These are phyloP conservation scores for Gila orcuttii DNA, from an alignment of 2,113 vertebrate genomes.

Conservation along the genomic window DNA sequence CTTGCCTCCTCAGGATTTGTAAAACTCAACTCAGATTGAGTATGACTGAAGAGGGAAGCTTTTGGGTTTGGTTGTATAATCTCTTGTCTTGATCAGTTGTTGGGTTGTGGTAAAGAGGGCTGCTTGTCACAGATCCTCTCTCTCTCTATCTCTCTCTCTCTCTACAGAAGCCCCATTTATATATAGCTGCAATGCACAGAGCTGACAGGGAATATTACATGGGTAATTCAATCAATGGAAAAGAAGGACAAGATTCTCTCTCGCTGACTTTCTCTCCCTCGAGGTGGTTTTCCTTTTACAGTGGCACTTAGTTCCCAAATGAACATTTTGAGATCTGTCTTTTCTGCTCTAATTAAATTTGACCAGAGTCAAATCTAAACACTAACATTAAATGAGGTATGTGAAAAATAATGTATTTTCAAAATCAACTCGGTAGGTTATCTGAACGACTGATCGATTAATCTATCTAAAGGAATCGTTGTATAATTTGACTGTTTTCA, in stretches of 20 bases:
- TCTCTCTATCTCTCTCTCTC: not conserved
- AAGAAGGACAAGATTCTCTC: constrained; percentile 33
- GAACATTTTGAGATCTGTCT: not conserved
- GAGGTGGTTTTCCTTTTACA: constrained; percentile 10
- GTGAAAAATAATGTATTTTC: not conserved
- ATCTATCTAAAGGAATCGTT: not conserved
- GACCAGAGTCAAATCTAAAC: not conserved
- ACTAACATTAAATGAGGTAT: not conserved
- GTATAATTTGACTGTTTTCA: not conserved
- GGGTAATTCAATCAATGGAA: constrained; percentile 33
- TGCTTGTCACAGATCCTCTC: constrained; percentile 16
- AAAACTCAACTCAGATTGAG: constrained; percentile 23
- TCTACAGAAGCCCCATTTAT: constrained; percentile 20
- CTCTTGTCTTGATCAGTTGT: constrained; percentile 36
- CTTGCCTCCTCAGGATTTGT: constrained; percentile 13
- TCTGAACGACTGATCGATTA: not conserved
- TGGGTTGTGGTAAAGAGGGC: constrained; percentile 23
- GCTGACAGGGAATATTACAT: constrained; percentile 29
- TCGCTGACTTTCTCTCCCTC: constrained; percentile 5
- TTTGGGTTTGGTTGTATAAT: constrained; percentile 33
- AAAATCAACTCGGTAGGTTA: not conserved
- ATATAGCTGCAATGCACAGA: constrained; percentile 19
- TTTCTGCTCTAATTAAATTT: not conserved
- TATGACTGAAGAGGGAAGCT: constrained; percentile 19
- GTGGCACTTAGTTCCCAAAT: not conserved